Percentiles rank a stretch among this genome's conserved stretches.
Evolutionary conservation across 2,797 vertebrate genomes (phyloP).

Genomic region (Crenichthys baileyi): DNA sequence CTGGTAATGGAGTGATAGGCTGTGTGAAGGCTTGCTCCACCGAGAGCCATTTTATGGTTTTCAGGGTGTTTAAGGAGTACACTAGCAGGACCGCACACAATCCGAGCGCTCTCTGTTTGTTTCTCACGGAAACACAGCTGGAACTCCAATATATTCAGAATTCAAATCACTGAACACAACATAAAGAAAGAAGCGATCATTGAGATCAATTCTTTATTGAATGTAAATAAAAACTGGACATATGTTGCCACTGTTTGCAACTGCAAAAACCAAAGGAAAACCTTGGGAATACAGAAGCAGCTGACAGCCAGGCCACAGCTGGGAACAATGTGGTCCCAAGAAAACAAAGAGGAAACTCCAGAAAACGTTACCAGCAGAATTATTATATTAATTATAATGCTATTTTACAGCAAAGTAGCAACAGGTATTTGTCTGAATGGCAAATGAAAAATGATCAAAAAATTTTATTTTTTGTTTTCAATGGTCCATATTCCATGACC

Average conservation of each 20-base stretch:
- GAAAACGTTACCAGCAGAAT: neutral
- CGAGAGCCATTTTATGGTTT: slow-evolving; percentile 72
- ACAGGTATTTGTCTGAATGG: neutral
- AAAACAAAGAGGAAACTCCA: neutral
- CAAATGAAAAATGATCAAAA: neutral
- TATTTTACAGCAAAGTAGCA: neutral
- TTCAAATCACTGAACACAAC: slow-evolving; percentile 1
- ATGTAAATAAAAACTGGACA: neutral
- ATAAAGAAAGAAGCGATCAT: neutral
- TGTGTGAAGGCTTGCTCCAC: slow-evolving; percentile 70
- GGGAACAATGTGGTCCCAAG: slow-evolving; percentile 3
- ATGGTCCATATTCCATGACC: too few species aligned
- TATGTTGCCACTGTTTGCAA: neutral
- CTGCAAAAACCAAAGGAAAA: slow-evolving; percentile 2
- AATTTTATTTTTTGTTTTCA: neutral
- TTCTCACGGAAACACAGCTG: slow-evolving; percentile 39
- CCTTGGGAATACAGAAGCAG: slow-evolving; percentile 13
- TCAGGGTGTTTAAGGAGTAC: slow-evolving; percentile 74
- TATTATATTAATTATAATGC: neutral
- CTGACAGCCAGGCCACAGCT: slow-evolving; percentile 12
- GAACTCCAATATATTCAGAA: neutral
- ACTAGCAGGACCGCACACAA: slow-evolving; percentile 72
- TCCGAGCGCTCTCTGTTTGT: slow-evolving; percentile 42
- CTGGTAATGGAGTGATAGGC: slow-evolving; percentile 80
- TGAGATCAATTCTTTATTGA: neutral